These are phyloP conservation scores for Bugulina stolonifera DNA, from an alignment of 2,888 invertebrate species.

Conservation along the genomic window DNA sequence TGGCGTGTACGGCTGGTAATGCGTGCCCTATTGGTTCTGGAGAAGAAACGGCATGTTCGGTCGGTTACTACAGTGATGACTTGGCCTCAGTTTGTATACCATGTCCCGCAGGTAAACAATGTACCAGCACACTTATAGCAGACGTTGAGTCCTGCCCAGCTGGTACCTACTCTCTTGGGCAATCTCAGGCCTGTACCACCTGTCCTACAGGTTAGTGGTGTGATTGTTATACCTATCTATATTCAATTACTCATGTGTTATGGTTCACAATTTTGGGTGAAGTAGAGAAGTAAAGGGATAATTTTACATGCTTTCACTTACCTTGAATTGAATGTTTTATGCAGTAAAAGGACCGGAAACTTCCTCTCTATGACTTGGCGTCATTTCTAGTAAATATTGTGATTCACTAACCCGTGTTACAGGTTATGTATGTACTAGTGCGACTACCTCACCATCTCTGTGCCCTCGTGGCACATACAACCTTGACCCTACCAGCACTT, in stretches of 20 bases:
- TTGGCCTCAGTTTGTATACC: constrained; percentile 27
- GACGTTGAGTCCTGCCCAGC: constrained; percentile 34
- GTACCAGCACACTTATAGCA: constrained; percentile 30
- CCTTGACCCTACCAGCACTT: constrained; percentile 32
- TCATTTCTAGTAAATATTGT: not conserved
- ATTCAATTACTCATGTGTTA: too few relatives aligned
- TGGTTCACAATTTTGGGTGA: too few relatives aligned
- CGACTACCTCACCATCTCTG: constrained; percentile 31
- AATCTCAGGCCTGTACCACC: constrained; percentile 34
- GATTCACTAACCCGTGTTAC: not conserved
- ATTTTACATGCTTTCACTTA: too few relatives aligned
- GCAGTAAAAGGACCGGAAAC: too few relatives aligned
- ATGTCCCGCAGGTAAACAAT: constrained; percentile 28
- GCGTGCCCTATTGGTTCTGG: constrained; percentile 36
- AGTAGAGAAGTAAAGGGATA: too few relatives aligned
- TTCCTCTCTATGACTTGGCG: too few relatives aligned
- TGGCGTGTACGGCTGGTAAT: constrained; percentile 37
- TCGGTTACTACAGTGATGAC: constrained; percentile 35
- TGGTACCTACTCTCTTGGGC: constrained; percentile 36
- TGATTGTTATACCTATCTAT: too few relatives aligned
- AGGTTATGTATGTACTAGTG: constrained; percentile 37
- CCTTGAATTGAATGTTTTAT: too few relatives aligned
- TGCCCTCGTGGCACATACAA: constrained; percentile 38
- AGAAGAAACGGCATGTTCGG: constrained; percentile 34
- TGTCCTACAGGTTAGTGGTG: constrained; percentile 39